These are phyloP conservation scores for Caenorhabditis uteleia DNA, from an alignment of 2,888 invertebrate genomes.

Conservation along the genomic window DNA sequence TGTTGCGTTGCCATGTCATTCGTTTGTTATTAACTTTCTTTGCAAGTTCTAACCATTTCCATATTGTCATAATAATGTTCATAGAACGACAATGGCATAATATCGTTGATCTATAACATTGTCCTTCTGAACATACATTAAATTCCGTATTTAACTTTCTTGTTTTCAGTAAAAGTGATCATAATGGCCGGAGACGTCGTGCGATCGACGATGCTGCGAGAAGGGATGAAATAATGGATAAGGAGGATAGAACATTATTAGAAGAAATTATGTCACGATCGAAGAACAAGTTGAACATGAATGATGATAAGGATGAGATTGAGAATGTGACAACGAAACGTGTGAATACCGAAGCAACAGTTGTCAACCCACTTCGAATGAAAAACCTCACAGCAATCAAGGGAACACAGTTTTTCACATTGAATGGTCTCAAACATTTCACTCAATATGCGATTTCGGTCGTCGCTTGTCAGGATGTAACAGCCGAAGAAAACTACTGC, in stretches of 20 bases:
- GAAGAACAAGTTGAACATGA: too few species aligned
- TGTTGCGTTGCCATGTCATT: background rate
- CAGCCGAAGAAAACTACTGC: slow-evolving; percentile 36
- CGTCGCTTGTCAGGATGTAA: slow-evolving; percentile 60
- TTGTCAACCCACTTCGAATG: background rate
- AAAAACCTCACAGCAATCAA: slow-evolving; percentile 18
- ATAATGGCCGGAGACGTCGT: slow-evolving; percentile 1
- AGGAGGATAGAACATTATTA: too few species aligned
- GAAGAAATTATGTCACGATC: too few species aligned
- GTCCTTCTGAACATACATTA: background rate
- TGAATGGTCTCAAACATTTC: slow-evolving; percentile 57
- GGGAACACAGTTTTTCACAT: slow-evolving; percentile 27
- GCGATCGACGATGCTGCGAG: background rate
- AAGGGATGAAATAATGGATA: too few species aligned
- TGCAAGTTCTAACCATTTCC: too few species aligned
- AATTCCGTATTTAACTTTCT: background rate
- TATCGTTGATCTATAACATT: background rate
- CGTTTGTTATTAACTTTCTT: background rate
- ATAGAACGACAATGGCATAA: background rate
- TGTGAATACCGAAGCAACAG: background rate
- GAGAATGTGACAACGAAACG: background rate
- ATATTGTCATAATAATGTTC: too few species aligned
- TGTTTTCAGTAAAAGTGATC: slow-evolving; percentile 1
- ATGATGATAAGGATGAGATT: background rate
- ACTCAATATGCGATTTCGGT: slow-evolving; percentile 56